phyloP scores from a whole-genome alignment of 1,140 invertebrate genomes.

The Chelonus insularis region DNA sequence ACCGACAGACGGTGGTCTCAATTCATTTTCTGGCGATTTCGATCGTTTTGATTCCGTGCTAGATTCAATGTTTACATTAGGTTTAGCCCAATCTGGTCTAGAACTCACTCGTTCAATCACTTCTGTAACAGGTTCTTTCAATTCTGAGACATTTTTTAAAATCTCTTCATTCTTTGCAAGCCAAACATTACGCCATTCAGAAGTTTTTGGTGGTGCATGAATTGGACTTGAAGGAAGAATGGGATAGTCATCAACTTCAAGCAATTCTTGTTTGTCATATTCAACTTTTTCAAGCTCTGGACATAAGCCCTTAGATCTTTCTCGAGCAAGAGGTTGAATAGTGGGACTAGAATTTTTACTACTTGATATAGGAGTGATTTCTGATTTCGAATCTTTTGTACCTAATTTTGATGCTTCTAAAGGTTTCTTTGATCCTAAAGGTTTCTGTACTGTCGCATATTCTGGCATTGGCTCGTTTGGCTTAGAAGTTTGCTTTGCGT shows the following conservation, averaged over 20 bases:
- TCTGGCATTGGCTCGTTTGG: slow-evolving; percentile 43
- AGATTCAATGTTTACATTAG: slow-evolving; percentile 39
- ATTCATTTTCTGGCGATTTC: slow-evolving; percentile 47
- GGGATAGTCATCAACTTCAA: slow-evolving; percentile 43
- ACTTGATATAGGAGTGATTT: background rate
- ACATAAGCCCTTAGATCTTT: slow-evolving; percentile 35
- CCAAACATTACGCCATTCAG: slow-evolving; percentile 55
- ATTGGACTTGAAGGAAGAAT: slow-evolving; percentile 43
- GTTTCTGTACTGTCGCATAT: slow-evolving; percentile 53
- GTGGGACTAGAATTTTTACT: slow-evolving; percentile 31
- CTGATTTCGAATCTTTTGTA: slow-evolving; percentile 29
- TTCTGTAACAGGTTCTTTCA: slow-evolving; percentile 34
- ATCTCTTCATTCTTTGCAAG: slow-evolving; percentile 54
- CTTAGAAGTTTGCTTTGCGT: slow-evolving; percentile 6
- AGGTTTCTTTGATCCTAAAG: slow-evolving; percentile 25
- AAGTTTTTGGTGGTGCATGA: slow-evolving; percentile 51
- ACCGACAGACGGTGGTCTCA: slow-evolving; percentile 47
- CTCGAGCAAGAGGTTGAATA: slow-evolving; percentile 26
- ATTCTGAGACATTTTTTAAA: slow-evolving; percentile 44
- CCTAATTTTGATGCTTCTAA: slow-evolving; percentile 33
- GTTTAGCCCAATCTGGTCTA: slow-evolving; percentile 52
- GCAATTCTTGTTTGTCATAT: slow-evolving; percentile 32
- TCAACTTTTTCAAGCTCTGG: slow-evolving; percentile 40
- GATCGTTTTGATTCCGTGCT: slow-evolving; percentile 30
- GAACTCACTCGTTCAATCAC: slow-evolving; percentile 39